phyloP scores from a whole-genome alignment of 2,888 invertebrate species.

The Apamea sordens region DNA sequence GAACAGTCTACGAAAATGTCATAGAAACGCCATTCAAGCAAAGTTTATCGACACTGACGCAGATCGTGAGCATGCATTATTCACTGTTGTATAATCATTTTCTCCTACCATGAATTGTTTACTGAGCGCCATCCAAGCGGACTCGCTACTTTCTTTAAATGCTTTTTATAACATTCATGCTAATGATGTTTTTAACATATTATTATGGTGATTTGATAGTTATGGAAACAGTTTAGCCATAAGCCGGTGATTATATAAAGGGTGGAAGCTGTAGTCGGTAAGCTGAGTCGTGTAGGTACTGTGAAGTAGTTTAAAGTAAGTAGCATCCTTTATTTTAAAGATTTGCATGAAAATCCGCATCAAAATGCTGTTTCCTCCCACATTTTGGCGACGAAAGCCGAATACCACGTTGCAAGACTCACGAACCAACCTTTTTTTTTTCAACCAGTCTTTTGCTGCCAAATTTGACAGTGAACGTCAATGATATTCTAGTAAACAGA shows the following conservation, averaged over 20 bases:
- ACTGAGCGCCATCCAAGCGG: slow-evolving; percentile 44
- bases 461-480: slow-evolving; percentile 37
- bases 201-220: slow-evolving; percentile 29
- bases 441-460: slow-evolving; percentile 1
- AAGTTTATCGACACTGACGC: slow-evolving; percentile 35
- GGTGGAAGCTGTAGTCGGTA: background rate
- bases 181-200: slow-evolving; percentile 30
- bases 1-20: background rate
- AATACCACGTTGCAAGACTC: too few species aligned
- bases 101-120: slow-evolving; percentile 60
- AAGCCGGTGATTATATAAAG: slow-evolving; percentile 29
- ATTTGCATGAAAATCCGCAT: background rate
- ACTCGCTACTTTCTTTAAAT: slow-evolving; percentile 60
- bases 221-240: slow-evolving; percentile 25
- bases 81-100: slow-evolving; percentile 66
- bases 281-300: background rate
- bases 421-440: background rate
- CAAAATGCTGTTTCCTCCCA: background rate
- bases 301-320: background rate
- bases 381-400: background rate
- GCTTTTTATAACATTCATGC: slow-evolving; percentile 59
- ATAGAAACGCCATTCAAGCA: slow-evolving; percentile 8
- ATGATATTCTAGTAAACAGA: too few species aligned
- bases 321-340: background rate
- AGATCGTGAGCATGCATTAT: slow-evolving; percentile 55